Base-by-base conservation (phyloP, 2,113 vertebrate genomes). In the Pygoscelis antarcticus region DNA sequence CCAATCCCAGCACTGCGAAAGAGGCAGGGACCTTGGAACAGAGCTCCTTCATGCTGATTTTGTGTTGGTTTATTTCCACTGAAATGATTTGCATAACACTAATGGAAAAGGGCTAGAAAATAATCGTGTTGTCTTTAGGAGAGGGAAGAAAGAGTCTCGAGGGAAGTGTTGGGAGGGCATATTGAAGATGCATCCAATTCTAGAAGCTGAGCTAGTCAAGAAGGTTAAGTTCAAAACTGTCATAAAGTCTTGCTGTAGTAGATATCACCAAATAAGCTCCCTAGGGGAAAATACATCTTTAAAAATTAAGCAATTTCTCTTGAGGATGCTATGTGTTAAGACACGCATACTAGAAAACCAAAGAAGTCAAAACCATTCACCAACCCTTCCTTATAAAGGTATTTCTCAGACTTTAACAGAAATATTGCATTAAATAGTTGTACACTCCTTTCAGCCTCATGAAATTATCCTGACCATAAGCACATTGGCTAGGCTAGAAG, bases 11-110 rank as follows among this genome's bases (percentile, higher is more conserved):
- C 3, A 2, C 83, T 89, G 81, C 2, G 16, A 54, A 72, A 27
- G 87, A 89, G 66, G 32, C 91, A 96, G 81, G 36, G 70, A 91
- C 95, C 84, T 93, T 90, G 81, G 91, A 94, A 89, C 66, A 62
- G 62, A 62, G 29, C 54, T 94, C 44, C 71, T 87, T 94, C 94
- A 60, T 51, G 91, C 87, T 96, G 93, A 2, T 79, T 96, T 60
- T 77, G 42, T 80, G 77, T 69, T 89, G 42, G 46, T 96, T 94
- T 97, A 74, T 94, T 93, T 94, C 82, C 54, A 62, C 78, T 66
- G 93, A 90, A 93, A 94, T 88, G 22, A 91, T 95, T 82, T 94
- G 83, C 74, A 54, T 76, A 89, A 46, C 52, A 42, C 19, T 92
- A 76, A 85, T 76, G 61, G 27, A 76, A 93, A 78, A 70, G 17